Evolutionary conservation across 2,797 vertebrate species (phyloP), one percentile per base, ranked within the genome.

Genomic region (Rhincodon typus): DNA sequence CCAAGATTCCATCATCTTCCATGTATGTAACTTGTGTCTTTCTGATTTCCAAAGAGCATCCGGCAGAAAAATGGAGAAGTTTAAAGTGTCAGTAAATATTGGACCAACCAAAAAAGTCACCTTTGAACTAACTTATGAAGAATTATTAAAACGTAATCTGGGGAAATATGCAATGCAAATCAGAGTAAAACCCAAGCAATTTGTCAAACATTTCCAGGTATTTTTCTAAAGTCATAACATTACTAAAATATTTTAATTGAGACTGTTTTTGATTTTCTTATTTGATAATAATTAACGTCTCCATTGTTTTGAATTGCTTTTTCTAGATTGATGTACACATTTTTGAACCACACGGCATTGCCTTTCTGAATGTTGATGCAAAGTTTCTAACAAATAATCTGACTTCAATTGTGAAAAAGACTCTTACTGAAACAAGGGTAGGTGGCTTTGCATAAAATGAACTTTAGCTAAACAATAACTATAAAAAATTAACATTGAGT

Each of bases 61-160:
- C 0, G 99, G 99, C 69, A 98, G 99, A 96, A 98, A 98, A 94
- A 99, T 99, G 97, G 99, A 99, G 96, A 98, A 97, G 97, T 99
- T 99, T 96, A 98, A 98, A 0, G 98, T 99, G 96, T 98, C 98
- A 0, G 98, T 99, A 96, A 99, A 98, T 95, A 95, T 99, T 19
- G 98, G 98, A 86, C 97, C 98, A 90, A 96, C 97, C 96, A 99
- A 98, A 96, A 98, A 97, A 50, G 98, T 99, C 96, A 98, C 97
- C 8, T 99, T 99, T 97, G 97, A 97, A 84, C 97, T 99, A 97
- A 98, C 97, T 0, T 98, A 99, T 0, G 99, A 99, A 97, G 99
- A 99, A 97, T 97, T 99, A 96, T 97, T 99, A 95, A 98, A 98
- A 96, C 97, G 99, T 91, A 98, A 96, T 50, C 96, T 98, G 91